Percentiles rank a stretch among this genome's conserved stretches.
Evolutionary conservation across 2,113 vertebrate genomes (phyloP).

Genomic region (Triplophysa tibetana): DNA sequence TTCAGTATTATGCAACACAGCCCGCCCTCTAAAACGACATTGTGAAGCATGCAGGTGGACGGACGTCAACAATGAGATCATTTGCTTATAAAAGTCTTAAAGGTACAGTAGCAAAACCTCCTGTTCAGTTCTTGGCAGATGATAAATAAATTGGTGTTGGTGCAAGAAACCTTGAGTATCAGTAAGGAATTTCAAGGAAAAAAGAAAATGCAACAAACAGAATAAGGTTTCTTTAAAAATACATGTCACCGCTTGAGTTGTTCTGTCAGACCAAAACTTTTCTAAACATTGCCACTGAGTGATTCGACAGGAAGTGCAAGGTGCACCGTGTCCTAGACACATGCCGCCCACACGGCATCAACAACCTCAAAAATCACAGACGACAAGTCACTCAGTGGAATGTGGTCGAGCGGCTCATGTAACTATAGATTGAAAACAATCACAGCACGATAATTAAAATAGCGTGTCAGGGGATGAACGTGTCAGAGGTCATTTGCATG

Average conservation of each 20-base stretch:
- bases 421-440: slow-evolving; percentile 1
- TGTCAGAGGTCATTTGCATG: neutral
- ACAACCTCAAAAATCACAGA: slow-evolving; percentile 9
- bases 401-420: slow-evolving; percentile 31
- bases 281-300: neutral
- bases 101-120: too few species aligned
- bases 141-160: too few species aligned
- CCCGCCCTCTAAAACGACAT: too few species aligned
- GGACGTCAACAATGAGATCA: too few species aligned
- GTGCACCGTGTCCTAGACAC: neutral
- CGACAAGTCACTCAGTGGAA: slow-evolving; percentile 7
- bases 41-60: too few species aligned
- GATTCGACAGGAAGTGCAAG: neutral
- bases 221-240: neutral
- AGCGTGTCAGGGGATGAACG: neutral
- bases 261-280: neutral
- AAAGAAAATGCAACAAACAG: neutral
- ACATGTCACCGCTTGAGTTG: neutral
- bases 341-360: neutral
- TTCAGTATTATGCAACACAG: neutral
- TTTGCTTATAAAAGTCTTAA: too few species aligned
- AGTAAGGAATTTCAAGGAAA: neutral
- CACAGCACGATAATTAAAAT: slow-evolving; percentile 11
- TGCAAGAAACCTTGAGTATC: neutral
- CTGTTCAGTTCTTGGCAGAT: neutral